Conservation (phyloP, 1,140 invertebrate species). For the Protaetia brevitarsis region DNA sequence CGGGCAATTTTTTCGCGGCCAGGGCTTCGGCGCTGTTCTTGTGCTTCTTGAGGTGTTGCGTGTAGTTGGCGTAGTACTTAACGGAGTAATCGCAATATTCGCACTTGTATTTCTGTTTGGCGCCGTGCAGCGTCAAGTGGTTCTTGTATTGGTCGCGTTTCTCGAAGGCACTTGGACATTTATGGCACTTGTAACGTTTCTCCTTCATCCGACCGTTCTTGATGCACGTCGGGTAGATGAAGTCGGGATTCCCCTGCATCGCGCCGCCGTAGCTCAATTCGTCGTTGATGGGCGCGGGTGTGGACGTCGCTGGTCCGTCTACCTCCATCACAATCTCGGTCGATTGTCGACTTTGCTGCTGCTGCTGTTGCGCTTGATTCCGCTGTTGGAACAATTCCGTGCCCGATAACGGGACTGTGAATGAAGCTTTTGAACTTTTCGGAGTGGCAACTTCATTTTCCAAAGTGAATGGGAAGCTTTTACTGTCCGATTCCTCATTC, state of each 20-base stretch:
- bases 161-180: slow-evolving; percentile 85
- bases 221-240: slow-evolving; percentile 70
- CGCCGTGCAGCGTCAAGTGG: slow-evolving; percentile 79
- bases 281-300: slow-evolving; percentile 37
- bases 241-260: slow-evolving; percentile 70
- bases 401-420: slow-evolving; percentile 58
- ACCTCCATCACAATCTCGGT: neutral
- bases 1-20: slow-evolving; percentile 54
- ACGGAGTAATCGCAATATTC: slow-evolving; percentile 86
- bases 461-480: slow-evolving; percentile 22
- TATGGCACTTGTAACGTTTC: slow-evolving; percentile 78
- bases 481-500: slow-evolving; percentile 48
- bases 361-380: slow-evolving; percentile 54
- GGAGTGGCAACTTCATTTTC: slow-evolving; percentile 32
- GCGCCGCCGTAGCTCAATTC: slow-evolving; percentile 65
- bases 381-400: slow-evolving; percentile 61
- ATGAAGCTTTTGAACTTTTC: slow-evolving; percentile 45
- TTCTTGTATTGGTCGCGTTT: slow-evolving; percentile 82
- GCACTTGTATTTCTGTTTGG: slow-evolving; percentile 79
- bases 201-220: slow-evolving; percentile 73
- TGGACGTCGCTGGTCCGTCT: slow-evolving; percentile 33
- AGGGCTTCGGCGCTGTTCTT: slow-evolving; percentile 66
- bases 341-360: slow-evolving; percentile 30
- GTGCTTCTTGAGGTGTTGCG: slow-evolving; percentile 77
- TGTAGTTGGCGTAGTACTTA: slow-evolving; percentile 78